Base-by-base conservation (phyloP, 2,797 vertebrate genomes). In the Cacajao melanocephalus region DNA sequence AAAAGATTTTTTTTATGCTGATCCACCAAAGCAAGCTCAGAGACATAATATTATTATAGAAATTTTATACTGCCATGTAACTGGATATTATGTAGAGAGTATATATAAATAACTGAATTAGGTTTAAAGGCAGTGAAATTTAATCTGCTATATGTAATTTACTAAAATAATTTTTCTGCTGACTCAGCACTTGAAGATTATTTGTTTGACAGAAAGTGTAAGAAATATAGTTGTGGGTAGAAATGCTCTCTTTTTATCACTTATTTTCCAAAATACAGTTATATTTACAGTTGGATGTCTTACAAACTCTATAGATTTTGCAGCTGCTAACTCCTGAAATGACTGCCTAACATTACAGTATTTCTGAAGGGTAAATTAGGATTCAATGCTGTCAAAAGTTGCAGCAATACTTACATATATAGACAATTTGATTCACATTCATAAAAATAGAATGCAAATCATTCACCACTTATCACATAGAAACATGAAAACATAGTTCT, bases 101-200 rank as follows among this genome's bases (percentile, higher is more conserved):
- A 88, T 83, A 83, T 89, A 81, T 84, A 92, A 78, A 79, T 90
- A 88, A 44, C 11, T 85, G 46, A 96, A 94, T 93, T 96, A 94
- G 39, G 4, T 93, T 94, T 91, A 96, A 91, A 75, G 85, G 70
- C 8, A 83, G 70, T 80, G 94, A 97, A 97, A 97, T 91, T 96
- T 92, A 97, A 75, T 95, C 15, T 82, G 50, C 12, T 98, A 81
- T 78, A 95, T 85, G 90, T 96, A 97, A 79, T 97, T 98, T 95
- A 96, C 55, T 94, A 93, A 98, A 98, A 91, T 92, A 0, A 96
- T 97, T 98, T 98, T 97, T 96, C 87, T 98, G 84, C 93, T 98
- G 86, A 98, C 79, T 98, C 20, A 33, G 90, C 86, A 91, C 88
- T 90, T 92, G 22, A 93, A 96, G 81, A 98, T 97, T 97, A 97